Conservation (phyloP, 2,797 vertebrate species). For the Petrocephalus schoutedeni region DNA sequence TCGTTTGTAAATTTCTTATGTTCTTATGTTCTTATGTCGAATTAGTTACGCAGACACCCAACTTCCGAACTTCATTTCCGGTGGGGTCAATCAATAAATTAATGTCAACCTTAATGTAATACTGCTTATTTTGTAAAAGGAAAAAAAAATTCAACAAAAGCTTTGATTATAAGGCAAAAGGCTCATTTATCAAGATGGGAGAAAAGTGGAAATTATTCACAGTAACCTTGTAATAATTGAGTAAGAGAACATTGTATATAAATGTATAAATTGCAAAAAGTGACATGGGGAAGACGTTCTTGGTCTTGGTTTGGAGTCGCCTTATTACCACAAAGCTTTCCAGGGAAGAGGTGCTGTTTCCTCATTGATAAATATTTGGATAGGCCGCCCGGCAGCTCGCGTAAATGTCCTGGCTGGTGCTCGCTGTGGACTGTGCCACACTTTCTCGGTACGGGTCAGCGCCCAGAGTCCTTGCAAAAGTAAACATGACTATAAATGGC, state of each 20-base stretch:
- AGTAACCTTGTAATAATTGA: background rate
- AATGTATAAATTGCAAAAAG: background rate
- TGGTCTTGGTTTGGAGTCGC: background rate
- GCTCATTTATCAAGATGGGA: background rate
- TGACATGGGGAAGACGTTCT: background rate
- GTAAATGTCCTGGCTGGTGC: conserved; percentile 44
- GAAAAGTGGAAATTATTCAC: background rate
- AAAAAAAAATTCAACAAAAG: background rate
- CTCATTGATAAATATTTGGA: conserved; percentile 43
- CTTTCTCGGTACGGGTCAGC: conserved; percentile 51
- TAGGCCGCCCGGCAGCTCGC: conserved; percentile 45
- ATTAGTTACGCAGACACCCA: background rate
- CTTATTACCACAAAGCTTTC: background rate
- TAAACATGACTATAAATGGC: conserved; percentile 79
- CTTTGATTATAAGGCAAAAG: background rate
- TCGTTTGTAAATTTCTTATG: too few species aligned
- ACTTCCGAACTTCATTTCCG: background rate
- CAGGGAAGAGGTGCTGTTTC: conserved; percentile 60
- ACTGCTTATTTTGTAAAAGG: background rate
- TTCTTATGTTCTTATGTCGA: too few species aligned
- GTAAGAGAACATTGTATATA: background rate
- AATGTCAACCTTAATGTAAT: background rate
- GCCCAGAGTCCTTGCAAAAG: conserved; percentile 61
- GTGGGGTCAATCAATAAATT: background rate
- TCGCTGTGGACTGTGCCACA: conserved; percentile 28